Evolutionary conservation across 1,140 invertebrate genomes (phyloP), one percentile per base, ranked within the genome.

Genomic region (Sitophilus oryzae): DNA sequence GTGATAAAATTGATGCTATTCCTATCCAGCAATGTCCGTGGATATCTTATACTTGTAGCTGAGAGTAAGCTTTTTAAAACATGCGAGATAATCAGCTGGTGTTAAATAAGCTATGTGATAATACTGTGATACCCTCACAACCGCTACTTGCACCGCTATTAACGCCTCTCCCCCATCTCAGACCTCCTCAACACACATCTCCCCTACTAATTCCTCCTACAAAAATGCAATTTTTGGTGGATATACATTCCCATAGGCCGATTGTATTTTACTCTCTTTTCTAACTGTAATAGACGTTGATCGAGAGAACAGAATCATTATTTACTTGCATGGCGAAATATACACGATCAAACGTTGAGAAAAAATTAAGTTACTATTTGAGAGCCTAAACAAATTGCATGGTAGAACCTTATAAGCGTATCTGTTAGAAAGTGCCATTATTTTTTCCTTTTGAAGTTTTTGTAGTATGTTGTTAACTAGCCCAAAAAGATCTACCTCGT

Each of bases 51-150:
- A n/a, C n/a, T n/a, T n/a, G n/a, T n/a, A n/a, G n/a, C n/a, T n/a
- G n/a, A n/a, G n/a, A n/a, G n/a, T n/a, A n/a, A n/a, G n/a, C n/a
- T n/a, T n/a, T n/a, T n/a, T n/a, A n/a, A n/a, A n/a, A n/a, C n/a
- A n/a, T n/a, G n/a, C n/a, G n/a, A n/a, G n/a, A n/a, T n/a, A n/a
- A n/a, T n/a, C n/a, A n/a, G n/a, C n/a, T n/a, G n/a, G n/a, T n/a
- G n/a, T n/a, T n/a, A n/a, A n/a, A n/a, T n/a, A n/a, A n/a, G n/a
- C n/a, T n/a, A 68, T 69, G 69, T 68, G 68, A 70, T 63, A 59
- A 64, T 59, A 66, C 68, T 71, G 69, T 71, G 69, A 71, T 71
- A 71, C 59, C 65, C 63, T 69, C 64, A 68, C 66, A 66, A 56
- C 58, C 59, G 63, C 66, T 52, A 52, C 54, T 57, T 59, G 65